phyloP scores from a whole-genome alignment of 2,888 invertebrate species.

The Acanthosepion lycidas region DNA sequence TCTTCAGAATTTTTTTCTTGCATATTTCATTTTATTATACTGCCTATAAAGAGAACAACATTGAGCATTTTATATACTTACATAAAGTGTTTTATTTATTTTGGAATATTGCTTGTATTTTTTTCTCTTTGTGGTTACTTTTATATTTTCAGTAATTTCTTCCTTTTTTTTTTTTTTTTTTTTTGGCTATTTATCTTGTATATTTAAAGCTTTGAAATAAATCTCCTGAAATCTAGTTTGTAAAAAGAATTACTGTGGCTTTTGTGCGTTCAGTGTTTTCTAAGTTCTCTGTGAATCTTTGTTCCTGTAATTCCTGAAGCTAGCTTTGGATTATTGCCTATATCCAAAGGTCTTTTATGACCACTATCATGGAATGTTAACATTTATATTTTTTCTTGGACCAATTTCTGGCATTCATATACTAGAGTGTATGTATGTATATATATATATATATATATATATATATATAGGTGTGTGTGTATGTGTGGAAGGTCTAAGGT shows the following conservation, averaged over 20 bases:
- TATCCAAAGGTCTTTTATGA: constrained; percentile 17
- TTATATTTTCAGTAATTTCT: background rate
- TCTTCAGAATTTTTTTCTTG: background rate
- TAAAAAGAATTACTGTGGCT: background rate
- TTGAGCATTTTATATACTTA: constrained; percentile 8
- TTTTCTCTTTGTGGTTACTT: background rate
- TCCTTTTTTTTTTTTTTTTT: background rate
- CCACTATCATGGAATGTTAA: background rate
- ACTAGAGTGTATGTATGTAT: too few relatives aligned
- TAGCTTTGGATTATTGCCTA: background rate
- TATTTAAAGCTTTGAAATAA: constrained; percentile 20
- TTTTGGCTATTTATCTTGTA: background rate
- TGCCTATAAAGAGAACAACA: background rate
- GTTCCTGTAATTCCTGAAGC: constrained; percentile 3
- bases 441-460: too few relatives aligned
- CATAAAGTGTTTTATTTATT: background rate
- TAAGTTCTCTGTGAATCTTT: background rate
- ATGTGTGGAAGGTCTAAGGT: background rate
- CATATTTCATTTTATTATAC: background rate
- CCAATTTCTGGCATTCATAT: too few relatives aligned
- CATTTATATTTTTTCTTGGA: background rate
- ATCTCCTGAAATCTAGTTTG: constrained; percentile 33
- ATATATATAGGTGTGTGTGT: too few relatives aligned
- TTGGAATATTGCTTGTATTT: background rate
- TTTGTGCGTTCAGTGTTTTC: background rate